Conservation (phyloP, 2,888 invertebrate species). For the Hirudinaria manillensis region DNA sequence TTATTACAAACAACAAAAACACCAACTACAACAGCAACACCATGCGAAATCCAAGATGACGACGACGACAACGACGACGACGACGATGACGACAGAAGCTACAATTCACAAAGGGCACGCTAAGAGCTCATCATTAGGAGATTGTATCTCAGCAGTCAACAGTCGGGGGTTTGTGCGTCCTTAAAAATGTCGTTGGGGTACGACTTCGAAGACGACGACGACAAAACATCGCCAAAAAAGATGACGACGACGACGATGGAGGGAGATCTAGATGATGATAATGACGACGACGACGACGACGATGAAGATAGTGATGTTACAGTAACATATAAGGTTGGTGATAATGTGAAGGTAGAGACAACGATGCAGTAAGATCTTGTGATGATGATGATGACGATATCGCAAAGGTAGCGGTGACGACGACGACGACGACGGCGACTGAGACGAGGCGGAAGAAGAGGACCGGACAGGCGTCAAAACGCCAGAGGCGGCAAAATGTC, state of each 20-base stretch:
- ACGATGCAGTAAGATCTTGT: constrained; percentile 3
- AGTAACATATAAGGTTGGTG: constrained; percentile 2
- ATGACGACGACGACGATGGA: neutral
- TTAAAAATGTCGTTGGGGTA: too few species aligned
- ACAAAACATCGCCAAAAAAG: neutral
- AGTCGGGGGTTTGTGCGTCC: too few species aligned
- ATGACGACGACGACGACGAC: constrained; percentile 20
- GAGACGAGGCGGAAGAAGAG: constrained; percentile 15
- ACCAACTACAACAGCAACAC: too few species aligned
- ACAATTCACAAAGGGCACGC: too few species aligned
- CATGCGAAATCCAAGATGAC: too few species aligned
- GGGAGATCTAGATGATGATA: constrained; percentile 20
- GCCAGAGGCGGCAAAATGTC: neutral
- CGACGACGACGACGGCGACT: constrained; percentile 11
- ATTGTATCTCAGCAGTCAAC: too few species aligned
- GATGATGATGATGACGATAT: constrained; percentile 25
- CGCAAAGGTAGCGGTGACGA: neutral
- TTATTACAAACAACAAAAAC: too few species aligned
- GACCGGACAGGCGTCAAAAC: constrained; percentile 5
- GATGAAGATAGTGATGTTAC: constrained; percentile 23
- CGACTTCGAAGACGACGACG: neutral
- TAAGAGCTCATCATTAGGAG: too few species aligned
- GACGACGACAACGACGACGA: too few species aligned
- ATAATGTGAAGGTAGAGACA: constrained; percentile 17
- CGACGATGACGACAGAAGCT: too few species aligned